Evolutionary conservation across 1,140 invertebrate species (phyloP).

Genomic region (Drosophila kepulauana): DNA sequence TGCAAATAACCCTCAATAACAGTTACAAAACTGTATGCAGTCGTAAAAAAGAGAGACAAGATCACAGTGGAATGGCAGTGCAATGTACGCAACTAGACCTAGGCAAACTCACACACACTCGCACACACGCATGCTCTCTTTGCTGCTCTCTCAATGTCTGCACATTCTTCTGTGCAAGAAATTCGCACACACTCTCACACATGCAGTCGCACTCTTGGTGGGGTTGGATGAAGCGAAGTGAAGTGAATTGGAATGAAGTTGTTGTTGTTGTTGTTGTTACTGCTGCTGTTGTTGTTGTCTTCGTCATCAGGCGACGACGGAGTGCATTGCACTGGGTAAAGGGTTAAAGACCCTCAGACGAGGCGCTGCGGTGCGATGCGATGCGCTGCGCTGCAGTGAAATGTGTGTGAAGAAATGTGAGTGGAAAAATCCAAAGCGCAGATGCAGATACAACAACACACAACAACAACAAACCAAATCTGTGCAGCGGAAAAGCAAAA

Average conservation of each 20-base stretch:
- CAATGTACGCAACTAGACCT: conserved; percentile 71
- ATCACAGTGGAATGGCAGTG: conserved; percentile 28
- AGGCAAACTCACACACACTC: conserved; percentile 42
- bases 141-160: conserved; percentile 4
- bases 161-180: conserved; percentile 55
- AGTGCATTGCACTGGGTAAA: conserved; percentile 82
- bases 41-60: conserved; percentile 54
- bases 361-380: conserved; percentile 52
- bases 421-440: conserved; percentile 75
- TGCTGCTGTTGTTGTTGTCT: conserved; percentile 23
- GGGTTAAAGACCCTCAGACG: conserved; percentile 80
- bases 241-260: conserved; percentile 54
- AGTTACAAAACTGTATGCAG: conserved; percentile 83
- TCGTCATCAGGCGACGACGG: conserved; percentile 33
- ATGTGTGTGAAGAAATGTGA: conserved; percentile 58
- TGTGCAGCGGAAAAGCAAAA: conserved; percentile 81
- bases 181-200: conserved; percentile 60
- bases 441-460: conserved; percentile 50
- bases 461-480: conserved; percentile 50
- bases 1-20: conserved; percentile 81
- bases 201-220: conserved; percentile 16
- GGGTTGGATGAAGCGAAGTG: conserved; percentile 41
- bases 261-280: conserved; percentile 41
- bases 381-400: conserved; percentile 29
- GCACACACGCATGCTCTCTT: conserved; percentile 14